Percentiles rank a stretch among this genome's conserved stretches.
Conservation (phyloP, 1,140 invertebrate genomes). For the honey bee (Apis mellifera) region Amel_HAv3.1 CM009942.2:3903001-3903500, state of each 20-base stretch:
- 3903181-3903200: constrained; percentile 13
- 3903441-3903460: too few relatives aligned
- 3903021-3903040: background rate
- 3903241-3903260: background rate
- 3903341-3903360: background rate
- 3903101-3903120: background rate
- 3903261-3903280: too few relatives aligned
- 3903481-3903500: too few relatives aligned
- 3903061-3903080: background rate
- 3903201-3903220: constrained; percentile 31
- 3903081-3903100: background rate
- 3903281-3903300: background rate
- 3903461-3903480: too few relatives aligned
- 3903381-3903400: background rate
- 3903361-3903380: background rate
- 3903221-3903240: background rate
- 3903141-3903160: background rate
- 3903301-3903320: background rate
- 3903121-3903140: constrained; percentile 1
- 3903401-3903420: too few relatives aligned
- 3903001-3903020: too few relatives aligned
- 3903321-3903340: too few relatives aligned
- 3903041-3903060: background rate
- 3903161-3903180: constrained; percentile 6
- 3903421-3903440: too few relatives aligned